Conservation (phyloP, 2,888 invertebrate species). For the Arrhopalites spinosus region DNA sequence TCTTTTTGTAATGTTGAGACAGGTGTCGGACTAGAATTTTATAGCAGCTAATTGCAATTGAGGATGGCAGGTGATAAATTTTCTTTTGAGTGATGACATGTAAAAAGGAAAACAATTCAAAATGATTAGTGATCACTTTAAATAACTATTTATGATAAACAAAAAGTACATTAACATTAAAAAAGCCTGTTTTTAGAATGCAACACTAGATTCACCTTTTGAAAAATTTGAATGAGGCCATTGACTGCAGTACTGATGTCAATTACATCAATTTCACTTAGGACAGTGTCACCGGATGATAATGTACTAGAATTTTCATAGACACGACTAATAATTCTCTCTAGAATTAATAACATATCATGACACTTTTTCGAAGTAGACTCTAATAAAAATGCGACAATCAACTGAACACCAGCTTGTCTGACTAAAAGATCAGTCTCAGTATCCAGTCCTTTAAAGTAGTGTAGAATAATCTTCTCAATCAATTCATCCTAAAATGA, state of each 20-base stretch:
- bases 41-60: slow-evolving; percentile 78
- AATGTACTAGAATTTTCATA: slow-evolving; percentile 66
- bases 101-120: no score
- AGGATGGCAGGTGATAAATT: slow-evolving; percentile 77
- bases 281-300: slow-evolving; percentile 56
- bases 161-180: no score
- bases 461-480: slow-evolving; percentile 78
- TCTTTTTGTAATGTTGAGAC: slow-evolving; percentile 75
- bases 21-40: slow-evolving; percentile 79
- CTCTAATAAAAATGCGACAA: slow-evolving; percentile 71
- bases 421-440: slow-evolving; percentile 74
- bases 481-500: slow-evolving; percentile 79
- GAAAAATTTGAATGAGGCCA: slow-evolving; percentile 78
- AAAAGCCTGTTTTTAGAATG: no score
- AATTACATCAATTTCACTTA: slow-evolving; percentile 66
- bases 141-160: no score
- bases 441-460: slow-evolving; percentile 70
- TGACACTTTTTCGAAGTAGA: slow-evolving; percentile 73
- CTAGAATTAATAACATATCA: slow-evolving; percentile 75
- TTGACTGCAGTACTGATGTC: slow-evolving; percentile 72
- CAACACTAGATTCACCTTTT: no score
- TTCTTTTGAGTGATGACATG: no score
- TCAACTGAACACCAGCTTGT: slow-evolving; percentile 67
- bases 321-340: slow-evolving; percentile 73
- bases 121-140: no score